Evolutionary conservation across 2,797 vertebrate species (phyloP).

Genomic region (Morelia viridis): DNA sequence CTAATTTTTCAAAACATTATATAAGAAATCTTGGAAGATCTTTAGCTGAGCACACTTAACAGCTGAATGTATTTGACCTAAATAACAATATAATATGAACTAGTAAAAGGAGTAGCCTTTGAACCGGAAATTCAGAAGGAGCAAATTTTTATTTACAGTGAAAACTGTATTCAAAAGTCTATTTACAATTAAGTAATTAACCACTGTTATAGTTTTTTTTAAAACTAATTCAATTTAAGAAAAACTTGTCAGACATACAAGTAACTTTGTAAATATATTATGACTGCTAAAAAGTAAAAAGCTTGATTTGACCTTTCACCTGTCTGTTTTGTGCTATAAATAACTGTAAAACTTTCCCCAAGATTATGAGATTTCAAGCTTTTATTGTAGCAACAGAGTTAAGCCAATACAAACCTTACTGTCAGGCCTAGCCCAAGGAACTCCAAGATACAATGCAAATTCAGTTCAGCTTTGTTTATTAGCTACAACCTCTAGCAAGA

Average conservation of each 20-base stretch:
- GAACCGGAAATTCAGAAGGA: neutral
- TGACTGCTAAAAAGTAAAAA: neutral
- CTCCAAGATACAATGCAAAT: no score
- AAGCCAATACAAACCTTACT: constrained; percentile 66
- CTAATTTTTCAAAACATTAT: neutral
- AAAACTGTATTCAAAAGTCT: neutral
- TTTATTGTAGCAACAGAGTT: neutral
- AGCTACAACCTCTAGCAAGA: no score
- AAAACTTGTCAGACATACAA: neutral
- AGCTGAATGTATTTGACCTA: neutral
- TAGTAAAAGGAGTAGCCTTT: neutral
- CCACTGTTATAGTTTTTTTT: neutral
- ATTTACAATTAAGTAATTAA: neutral
- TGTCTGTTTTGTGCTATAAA: neutral
- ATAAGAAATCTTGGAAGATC: constrained; percentile 8
- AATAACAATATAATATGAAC: constrained; percentile 12
- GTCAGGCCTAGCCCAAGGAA: no score
- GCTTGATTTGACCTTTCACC: neutral
- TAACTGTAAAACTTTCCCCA: neutral
- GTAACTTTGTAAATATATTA: neutral
- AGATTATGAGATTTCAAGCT: neutral
- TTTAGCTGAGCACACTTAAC: neutral
- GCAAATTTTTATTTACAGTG: neutral
- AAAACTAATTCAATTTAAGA: neutral
- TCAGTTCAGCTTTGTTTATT: no score